Percentiles rank a stretch among this genome's conserved stretches.
Evolutionary conservation across 2,888 invertebrate genomes (phyloP).

Genomic region (Amphipoea oculea): DNA sequence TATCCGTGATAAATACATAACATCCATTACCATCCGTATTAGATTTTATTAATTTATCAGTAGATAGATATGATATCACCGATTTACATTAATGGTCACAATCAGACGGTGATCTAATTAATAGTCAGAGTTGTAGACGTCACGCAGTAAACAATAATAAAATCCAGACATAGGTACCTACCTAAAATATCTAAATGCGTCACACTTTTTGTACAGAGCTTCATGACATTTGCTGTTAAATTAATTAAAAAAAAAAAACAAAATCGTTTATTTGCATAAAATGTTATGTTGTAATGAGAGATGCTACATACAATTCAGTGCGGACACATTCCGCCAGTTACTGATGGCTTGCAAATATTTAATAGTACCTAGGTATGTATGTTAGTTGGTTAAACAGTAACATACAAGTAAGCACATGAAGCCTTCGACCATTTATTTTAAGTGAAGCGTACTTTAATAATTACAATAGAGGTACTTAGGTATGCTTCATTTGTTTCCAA

Average conservation of each 20-base stretch:
- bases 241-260: not conserved
- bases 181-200: not conserved
- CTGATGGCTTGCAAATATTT: not conserved
- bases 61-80: constrained; percentile 6
- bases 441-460: not conserved
- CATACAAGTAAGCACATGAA: not conserved
- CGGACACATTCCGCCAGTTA: not conserved
- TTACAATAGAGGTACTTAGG: not conserved
- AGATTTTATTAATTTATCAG: constrained; percentile 9
- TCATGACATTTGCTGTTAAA: not conserved
- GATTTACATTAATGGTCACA: not conserved
- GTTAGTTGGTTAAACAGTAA: not conserved
- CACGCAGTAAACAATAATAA: not conserved
- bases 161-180: not conserved
- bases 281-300: too few relatives aligned
- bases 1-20: not conserved
- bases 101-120: constrained; percentile 8
- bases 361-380: not conserved
- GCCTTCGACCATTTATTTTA: not conserved
- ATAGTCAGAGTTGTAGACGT: not conserved
- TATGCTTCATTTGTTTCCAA: not conserved
- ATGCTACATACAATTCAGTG: not conserved
- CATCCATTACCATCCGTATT: not conserved
- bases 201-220: not conserved
- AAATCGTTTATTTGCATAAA: not conserved